phyloP scores from a whole-genome alignment of 2,797 vertebrate species.

The Gobio occitaniae region DNA sequence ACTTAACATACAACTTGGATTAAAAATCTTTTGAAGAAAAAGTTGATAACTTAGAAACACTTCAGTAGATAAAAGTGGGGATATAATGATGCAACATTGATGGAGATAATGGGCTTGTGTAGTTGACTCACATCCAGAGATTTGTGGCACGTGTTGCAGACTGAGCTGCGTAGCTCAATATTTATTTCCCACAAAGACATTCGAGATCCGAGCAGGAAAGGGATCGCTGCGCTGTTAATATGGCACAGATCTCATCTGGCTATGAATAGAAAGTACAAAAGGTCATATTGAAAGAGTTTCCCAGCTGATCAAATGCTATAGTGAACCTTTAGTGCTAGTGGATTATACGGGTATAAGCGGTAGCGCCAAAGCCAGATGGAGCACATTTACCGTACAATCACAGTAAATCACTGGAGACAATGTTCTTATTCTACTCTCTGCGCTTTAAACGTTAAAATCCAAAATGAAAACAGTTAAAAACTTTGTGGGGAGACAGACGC shows the following conservation, averaged over 20 bases:
- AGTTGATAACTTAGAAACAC: neutral
- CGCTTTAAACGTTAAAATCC: neutral
- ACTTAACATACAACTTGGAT: neutral
- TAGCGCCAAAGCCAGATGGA: constrained; percentile 21
- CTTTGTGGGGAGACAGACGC: neutral
- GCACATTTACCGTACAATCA: constrained; percentile 18
- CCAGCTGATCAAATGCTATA: constrained; percentile 67
- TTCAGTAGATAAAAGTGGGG: neutral
- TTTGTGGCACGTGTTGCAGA: constrained; percentile 13
- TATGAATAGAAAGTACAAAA: constrained; percentile 73
- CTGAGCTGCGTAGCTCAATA: constrained; percentile 61
- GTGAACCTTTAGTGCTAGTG: constrained; percentile 30
- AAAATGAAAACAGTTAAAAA: neutral
- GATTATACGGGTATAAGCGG: constrained; percentile 2
- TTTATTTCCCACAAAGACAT: constrained; percentile 77
- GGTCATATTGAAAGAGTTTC: constrained; percentile 73
- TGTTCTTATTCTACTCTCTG: constrained; percentile 9
- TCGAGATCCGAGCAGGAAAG: constrained; percentile 74
- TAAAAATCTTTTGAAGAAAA: neutral
- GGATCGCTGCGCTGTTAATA: constrained; percentile 76
- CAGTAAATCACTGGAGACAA: constrained; percentile 10
- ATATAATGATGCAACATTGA: neutral
- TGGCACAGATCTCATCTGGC: constrained; percentile 78
- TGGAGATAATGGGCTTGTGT: neutral
- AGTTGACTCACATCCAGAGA: constrained; percentile 6